These are phyloP conservation scores for Odocoileus hemionus DNA, from an alignment of 2,113 vertebrate genomes.

Conservation along the genomic window DNA sequence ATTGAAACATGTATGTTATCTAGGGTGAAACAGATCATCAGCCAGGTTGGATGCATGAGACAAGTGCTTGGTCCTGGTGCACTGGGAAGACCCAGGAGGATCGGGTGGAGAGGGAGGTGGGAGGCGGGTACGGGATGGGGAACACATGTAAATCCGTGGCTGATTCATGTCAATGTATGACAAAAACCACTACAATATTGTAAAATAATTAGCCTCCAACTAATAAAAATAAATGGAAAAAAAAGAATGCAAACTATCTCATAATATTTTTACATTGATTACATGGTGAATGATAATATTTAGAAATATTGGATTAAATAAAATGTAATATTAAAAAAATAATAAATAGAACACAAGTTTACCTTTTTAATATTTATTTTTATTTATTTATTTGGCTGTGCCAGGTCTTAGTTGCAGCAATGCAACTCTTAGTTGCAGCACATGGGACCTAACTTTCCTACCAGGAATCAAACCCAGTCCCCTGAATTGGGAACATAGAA, in stretches of 20 bases:
- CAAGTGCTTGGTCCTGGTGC: too few species aligned
- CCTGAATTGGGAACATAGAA: neutral
- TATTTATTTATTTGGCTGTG: neutral
- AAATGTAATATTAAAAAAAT: neutral
- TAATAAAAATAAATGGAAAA: too few species aligned
- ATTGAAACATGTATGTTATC: too few species aligned
- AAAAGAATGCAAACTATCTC: neutral
- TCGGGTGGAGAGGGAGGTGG: too few species aligned
- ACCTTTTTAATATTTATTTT: neutral
- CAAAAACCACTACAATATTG: too few species aligned
- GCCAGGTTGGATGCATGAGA: too few species aligned
- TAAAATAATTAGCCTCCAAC: too few species aligned
- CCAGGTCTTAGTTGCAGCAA: neutral
- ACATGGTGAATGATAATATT: neutral
- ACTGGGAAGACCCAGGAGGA: too few species aligned
- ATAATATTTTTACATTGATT: neutral
- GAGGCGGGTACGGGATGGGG: too few species aligned
- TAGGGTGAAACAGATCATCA: too few species aligned
- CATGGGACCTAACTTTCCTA: neutral
- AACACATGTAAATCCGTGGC: too few species aligned
- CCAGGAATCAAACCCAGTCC: neutral
- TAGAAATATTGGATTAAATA: neutral
- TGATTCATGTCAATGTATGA: too few species aligned
- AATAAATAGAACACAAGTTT: neutral
- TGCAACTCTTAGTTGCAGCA: neutral